phyloP scores from a whole-genome alignment of 2,888 invertebrate species.

The Eupithecia pulchellata region DNA sequence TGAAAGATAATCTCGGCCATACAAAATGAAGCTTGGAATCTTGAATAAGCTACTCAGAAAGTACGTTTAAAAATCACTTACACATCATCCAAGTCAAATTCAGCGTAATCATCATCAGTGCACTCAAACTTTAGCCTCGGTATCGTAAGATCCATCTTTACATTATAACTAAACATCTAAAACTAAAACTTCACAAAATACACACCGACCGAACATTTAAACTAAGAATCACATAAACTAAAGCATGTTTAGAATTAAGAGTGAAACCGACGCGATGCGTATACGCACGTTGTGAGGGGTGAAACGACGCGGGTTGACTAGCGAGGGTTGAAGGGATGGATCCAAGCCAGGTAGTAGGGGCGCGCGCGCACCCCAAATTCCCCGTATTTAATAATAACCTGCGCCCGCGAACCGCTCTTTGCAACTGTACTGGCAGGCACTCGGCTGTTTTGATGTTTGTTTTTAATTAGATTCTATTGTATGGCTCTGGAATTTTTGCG shows the following conservation, averaged over 20 bases:
- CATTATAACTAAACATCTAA: slow-evolving; percentile 46
- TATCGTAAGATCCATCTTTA: slow-evolving; percentile 75
- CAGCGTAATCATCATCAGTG: slow-evolving; percentile 66
- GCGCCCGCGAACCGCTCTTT: slow-evolving; percentile 54
- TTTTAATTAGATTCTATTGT: slow-evolving; percentile 54
- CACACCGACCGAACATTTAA: not conserved
- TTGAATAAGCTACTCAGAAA: not conserved
- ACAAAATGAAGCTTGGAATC: not conserved
- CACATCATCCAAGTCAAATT: slow-evolving; percentile 53
- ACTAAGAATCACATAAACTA: slow-evolving; percentile 21
- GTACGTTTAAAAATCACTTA: slow-evolving; percentile 46
- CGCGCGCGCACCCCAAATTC: slow-evolving; percentile 64
- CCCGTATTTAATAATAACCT: slow-evolving; percentile 62
- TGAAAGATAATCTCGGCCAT: not conserved
- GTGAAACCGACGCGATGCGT: slow-evolving; percentile 56
- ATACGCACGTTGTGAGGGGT: slow-evolving; percentile 69
- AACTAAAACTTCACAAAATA: not conserved
- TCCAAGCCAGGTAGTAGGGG: slow-evolving; percentile 71
- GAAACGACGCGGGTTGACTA: slow-evolving; percentile 57
- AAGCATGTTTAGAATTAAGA: slow-evolving; percentile 28
- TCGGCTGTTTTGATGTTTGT: slow-evolving; percentile 51
- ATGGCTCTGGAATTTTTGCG: slow-evolving; percentile 36
- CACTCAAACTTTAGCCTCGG: slow-evolving; percentile 70
- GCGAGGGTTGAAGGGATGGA: slow-evolving; percentile 43
- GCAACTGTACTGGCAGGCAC: slow-evolving; percentile 47